Conservation (phyloP, 2,797 vertebrate species). For the Gallinago solitaria region DNA sequence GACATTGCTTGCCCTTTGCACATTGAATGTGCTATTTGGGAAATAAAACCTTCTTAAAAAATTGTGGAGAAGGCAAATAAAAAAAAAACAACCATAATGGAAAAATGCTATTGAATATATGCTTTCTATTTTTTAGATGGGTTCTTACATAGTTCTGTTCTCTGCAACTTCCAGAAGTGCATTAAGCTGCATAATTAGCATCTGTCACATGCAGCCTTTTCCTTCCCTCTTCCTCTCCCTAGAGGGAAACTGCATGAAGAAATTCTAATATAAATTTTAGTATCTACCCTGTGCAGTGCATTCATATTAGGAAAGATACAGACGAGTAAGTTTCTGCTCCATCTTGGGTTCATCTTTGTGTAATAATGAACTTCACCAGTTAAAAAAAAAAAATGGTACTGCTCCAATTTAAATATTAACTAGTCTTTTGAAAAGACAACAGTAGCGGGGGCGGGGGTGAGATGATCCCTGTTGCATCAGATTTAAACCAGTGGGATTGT, state of each 20-base stretch:
- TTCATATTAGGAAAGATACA: background rate
- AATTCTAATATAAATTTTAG: slow-evolving; percentile 48
- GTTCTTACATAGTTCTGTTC: slow-evolving; percentile 3
- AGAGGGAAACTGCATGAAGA: slow-evolving; percentile 41
- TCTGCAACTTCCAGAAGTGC: slow-evolving; percentile 62
- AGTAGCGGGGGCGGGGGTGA: background rate
- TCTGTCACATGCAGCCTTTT: slow-evolving; percentile 58
- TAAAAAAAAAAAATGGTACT: background rate
- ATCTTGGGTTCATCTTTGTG: background rate
- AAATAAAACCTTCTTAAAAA: background rate
- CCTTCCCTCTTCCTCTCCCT: slow-evolving; percentile 40
- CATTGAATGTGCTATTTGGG: background rate
- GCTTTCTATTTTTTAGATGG: background rate
- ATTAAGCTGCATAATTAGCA: slow-evolving; percentile 65
- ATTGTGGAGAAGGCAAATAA: background rate
- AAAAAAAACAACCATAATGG: background rate
- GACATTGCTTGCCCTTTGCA: background rate
- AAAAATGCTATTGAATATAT: background rate
- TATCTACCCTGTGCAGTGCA: background rate
- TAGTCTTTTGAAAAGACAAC: background rate
- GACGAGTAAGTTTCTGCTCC: background rate
- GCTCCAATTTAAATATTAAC: slow-evolving; percentile 58
- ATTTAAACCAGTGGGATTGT: background rate
- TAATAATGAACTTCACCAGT: background rate
- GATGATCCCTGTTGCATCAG: background rate